A percentile compares a stretch with the other conserved stretches of the same genome.
Conservation (phyloP, 2,797 vertebrate genomes). For the Acridotheres tristis region DNA sequence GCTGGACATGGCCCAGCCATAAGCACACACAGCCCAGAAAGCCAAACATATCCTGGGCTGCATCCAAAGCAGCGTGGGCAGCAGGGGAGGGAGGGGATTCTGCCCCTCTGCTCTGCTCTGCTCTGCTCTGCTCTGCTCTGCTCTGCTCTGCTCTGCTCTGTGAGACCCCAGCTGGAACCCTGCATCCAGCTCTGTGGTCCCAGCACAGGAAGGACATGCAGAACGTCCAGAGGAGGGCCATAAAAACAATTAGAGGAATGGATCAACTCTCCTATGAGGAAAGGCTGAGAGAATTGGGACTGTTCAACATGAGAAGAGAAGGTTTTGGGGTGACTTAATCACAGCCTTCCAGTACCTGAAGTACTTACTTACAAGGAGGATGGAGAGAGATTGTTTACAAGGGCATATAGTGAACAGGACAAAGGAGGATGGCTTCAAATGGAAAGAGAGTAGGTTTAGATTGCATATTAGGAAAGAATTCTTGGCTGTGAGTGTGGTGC, state of each 20-base stretch:
- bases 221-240: background rate
- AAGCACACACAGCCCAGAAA: accelerated
- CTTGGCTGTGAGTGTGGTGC: background rate
- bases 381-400: no score
- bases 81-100: background rate
- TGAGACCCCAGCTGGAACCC: accelerated
- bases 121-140: background rate
- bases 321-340: background rate
- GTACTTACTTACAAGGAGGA: background rate
- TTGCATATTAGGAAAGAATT: background rate
- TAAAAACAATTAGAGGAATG: background rate
- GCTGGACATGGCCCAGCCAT: background rate
- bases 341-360: background rate
- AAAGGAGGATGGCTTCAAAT: background rate
- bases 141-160: background rate
- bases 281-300: no score
- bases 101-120: background rate
- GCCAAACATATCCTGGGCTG: accelerated
- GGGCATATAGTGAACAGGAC: background rate
- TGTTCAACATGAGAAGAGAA: background rate
- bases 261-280: background rate
- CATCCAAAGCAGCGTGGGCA: background rate
- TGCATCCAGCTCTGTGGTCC: background rate
- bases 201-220: background rate
- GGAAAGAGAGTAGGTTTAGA: background rate